These are phyloP conservation scores for Drosophila sproati DNA, from an alignment of 1,140 invertebrate species.

Conservation along the genomic window DNA sequence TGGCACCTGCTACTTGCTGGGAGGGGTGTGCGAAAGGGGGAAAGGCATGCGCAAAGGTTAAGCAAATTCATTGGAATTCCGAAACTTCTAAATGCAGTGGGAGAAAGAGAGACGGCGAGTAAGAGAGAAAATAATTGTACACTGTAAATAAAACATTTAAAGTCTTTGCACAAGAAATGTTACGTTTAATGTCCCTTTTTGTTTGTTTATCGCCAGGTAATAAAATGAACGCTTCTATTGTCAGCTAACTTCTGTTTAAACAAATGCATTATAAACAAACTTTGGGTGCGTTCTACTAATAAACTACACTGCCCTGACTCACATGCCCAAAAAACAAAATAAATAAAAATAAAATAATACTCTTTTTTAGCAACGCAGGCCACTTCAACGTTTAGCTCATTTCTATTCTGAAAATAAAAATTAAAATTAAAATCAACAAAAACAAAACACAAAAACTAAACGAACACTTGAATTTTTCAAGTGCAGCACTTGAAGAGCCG, in stretches of 20 bases:
- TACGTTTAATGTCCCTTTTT: background rate
- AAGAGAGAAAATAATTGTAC: too few species aligned
- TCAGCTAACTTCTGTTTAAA: background rate
- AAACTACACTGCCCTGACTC: background rate
- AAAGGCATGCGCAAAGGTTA: constrained; percentile 30
- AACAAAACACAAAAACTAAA: constrained; percentile 4
- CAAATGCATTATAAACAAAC: constrained; percentile 2
- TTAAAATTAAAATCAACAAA: background rate
- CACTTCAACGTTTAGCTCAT: constrained; percentile 42
- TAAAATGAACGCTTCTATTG: background rate
- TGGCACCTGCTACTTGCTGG: constrained; percentile 60
- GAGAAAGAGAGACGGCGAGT: too few species aligned
- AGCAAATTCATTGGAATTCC: constrained; percentile 3
- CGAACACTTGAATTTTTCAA: constrained; percentile 34
- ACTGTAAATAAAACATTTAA: constrained; percentile 2
- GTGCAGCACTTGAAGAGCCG: constrained; percentile 35
- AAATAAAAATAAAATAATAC: too few species aligned
- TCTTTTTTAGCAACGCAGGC: background rate
- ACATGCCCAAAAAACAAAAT: constrained; percentile 9
- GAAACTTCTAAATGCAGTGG: background rate
- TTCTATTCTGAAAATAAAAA: constrained; percentile 38
- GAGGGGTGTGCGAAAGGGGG: background rate
- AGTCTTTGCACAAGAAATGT: background rate
- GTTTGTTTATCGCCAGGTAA: background rate
- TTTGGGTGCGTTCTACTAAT: background rate